Percentiles rank a stretch among this genome's conserved stretches.
These are phyloP conservation scores for Calliphora vicina DNA, from an alignment of 1,140 invertebrate genomes.

Conservation along the genomic window DNA sequence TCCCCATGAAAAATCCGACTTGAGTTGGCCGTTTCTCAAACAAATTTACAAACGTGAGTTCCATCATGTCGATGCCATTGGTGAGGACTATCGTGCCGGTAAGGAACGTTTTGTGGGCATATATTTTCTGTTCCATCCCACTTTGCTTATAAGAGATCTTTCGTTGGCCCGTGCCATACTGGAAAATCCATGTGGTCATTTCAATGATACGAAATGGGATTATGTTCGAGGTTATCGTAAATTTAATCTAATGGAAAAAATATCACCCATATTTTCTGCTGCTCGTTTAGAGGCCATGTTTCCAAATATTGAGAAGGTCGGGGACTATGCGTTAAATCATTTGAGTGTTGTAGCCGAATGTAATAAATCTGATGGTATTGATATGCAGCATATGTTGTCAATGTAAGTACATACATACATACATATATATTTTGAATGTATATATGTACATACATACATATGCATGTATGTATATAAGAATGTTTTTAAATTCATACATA, in stretches of 20 bases:
- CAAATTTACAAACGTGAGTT: conserved; percentile 55
- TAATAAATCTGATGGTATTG: conserved; percentile 35
- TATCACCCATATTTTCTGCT: conserved; percentile 48
- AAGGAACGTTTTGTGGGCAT: conserved; percentile 50
- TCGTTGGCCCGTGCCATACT: conserved; percentile 49
- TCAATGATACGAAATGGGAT: conserved; percentile 53
- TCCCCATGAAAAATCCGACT: conserved; percentile 46
- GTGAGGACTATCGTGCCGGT: conserved; percentile 49
- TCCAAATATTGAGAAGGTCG: conserved; percentile 47
- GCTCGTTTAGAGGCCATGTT: conserved; percentile 48
- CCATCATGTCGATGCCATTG: conserved; percentile 52
- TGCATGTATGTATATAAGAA: too few species aligned
- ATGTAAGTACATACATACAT: conserved; percentile 44
- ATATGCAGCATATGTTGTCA: conserved; percentile 53
- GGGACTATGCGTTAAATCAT: conserved; percentile 47
- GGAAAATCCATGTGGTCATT: conserved; percentile 49
- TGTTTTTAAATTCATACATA: too few species aligned
- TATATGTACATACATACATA: too few species aligned
- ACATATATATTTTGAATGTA: not conserved
- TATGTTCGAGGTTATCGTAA: conserved; percentile 51
- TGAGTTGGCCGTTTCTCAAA: conserved; percentile 48
- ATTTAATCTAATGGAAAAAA: conserved; percentile 54
- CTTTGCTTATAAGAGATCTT: conserved; percentile 50
- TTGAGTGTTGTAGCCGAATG: conserved; percentile 29
- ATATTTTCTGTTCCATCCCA: conserved; percentile 57